Conservation (phyloP, 2,797 vertebrate genomes). For the Bradypodion ventrale region DNA sequence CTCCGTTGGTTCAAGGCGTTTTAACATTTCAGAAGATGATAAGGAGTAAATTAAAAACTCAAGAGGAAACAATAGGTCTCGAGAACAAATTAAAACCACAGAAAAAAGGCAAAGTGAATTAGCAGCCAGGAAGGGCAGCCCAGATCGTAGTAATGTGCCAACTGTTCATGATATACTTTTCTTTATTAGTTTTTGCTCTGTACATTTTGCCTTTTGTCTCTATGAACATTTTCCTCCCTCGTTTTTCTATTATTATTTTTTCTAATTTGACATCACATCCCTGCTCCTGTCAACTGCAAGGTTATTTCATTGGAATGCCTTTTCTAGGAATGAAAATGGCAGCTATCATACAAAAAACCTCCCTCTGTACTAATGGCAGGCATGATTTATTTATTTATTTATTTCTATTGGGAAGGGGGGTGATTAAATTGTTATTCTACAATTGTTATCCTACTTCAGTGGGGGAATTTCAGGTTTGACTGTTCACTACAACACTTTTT, state of each 20-base stretch:
- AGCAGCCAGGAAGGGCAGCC: background rate
- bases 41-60: background rate
- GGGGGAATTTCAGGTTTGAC: too few species aligned
- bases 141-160: background rate
- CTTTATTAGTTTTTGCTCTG: background rate
- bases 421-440: too few species aligned
- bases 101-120: background rate
- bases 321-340: background rate
- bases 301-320: background rate
- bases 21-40: conserved; percentile 28
- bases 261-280: background rate
- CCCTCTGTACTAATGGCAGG: too few species aligned
- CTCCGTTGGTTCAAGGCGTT: conserved; percentile 21
- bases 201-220: background rate
- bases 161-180: background rate
- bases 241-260: background rate
- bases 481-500: too few species aligned
- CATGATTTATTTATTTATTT: too few species aligned
- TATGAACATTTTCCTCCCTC: background rate
- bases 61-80: background rate
- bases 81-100: conserved; percentile 6
- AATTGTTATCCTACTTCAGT: too few species aligned
- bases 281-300: too few species aligned
- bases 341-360: background rate
- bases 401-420: too few species aligned